Evolutionary conservation across 2,888 invertebrate species (phyloP).

Genomic region (Cenopis cana): DNA sequence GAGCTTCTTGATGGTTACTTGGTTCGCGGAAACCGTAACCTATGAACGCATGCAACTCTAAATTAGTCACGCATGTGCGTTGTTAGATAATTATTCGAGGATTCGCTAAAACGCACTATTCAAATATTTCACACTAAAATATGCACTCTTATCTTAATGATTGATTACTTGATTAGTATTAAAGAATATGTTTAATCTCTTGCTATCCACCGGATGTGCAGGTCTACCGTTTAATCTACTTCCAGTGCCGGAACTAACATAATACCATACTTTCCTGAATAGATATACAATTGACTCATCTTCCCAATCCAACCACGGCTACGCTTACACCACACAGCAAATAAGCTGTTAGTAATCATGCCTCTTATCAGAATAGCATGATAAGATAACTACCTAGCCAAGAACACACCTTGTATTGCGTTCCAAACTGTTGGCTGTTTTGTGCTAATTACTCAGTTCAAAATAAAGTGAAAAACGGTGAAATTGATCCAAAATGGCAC

Average conservation of each 20-base stretch:
- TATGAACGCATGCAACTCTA: background rate
- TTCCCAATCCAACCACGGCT: slow-evolving; percentile 7
- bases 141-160: too few species aligned
- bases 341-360: slow-evolving; percentile 62
- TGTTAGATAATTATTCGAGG: background rate
- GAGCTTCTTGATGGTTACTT: too few species aligned
- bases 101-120: too few species aligned
- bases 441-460: slow-evolving; percentile 43
- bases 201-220: background rate
- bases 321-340: slow-evolving; percentile 32
- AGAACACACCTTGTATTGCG: slow-evolving; percentile 65
- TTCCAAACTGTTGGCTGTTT: slow-evolving; percentile 60
- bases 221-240: background rate
- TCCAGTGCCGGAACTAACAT: background rate
- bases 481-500: slow-evolving; percentile 70
- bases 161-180: too few species aligned
- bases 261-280: slow-evolving; percentile 18
- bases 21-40: background rate
- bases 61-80: background rate
- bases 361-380: slow-evolving; percentile 66
- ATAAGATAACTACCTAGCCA: slow-evolving; percentile 63
- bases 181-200: background rate
- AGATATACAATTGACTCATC: slow-evolving; percentile 43
- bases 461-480: slow-evolving; percentile 46
- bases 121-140: too few species aligned